phyloP scores from a whole-genome alignment of 2,797 vertebrate genomes.

The Melanogrammus aeglefinus region DNA sequence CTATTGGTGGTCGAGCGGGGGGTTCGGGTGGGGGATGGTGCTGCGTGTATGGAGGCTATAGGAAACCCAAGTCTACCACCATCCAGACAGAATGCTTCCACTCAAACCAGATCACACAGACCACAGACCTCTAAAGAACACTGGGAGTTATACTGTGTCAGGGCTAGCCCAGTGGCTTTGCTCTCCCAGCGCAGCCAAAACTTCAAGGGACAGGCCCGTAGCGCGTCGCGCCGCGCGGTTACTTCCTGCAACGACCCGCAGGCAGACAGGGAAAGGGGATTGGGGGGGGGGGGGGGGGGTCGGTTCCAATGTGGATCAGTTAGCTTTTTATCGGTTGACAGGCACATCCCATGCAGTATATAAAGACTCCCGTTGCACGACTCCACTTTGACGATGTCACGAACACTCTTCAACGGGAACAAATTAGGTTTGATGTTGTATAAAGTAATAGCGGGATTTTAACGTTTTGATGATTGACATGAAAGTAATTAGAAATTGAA shows the following conservation, averaged over 20 bases:
- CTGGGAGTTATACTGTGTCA: constrained; percentile 57
- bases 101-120: constrained; percentile 69
- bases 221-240: constrained; percentile 31
- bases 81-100: constrained; percentile 67
- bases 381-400: neutral
- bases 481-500: neutral
- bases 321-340: neutral
- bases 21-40: neutral
- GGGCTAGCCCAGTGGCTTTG: constrained; percentile 53
- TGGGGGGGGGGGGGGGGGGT: neutral
- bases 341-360: neutral
- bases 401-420: neutral
- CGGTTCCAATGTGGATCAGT: neutral
- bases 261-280: constrained; percentile 1
- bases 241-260: constrained; percentile 23
- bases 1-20: constrained; percentile 7
- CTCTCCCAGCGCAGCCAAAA: constrained; percentile 45
- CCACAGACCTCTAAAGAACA: constrained; percentile 66
- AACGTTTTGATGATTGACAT: neutral
- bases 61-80: constrained; percentile 57
- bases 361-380: neutral
- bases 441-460: neutral
- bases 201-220: constrained; percentile 36
- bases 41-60: constrained; percentile 30
- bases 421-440: neutral